Evolutionary conservation across 2,888 invertebrate species (phyloP), one percentile per base, ranked within the genome.

Genomic region (Epinotia bilunana): DNA sequence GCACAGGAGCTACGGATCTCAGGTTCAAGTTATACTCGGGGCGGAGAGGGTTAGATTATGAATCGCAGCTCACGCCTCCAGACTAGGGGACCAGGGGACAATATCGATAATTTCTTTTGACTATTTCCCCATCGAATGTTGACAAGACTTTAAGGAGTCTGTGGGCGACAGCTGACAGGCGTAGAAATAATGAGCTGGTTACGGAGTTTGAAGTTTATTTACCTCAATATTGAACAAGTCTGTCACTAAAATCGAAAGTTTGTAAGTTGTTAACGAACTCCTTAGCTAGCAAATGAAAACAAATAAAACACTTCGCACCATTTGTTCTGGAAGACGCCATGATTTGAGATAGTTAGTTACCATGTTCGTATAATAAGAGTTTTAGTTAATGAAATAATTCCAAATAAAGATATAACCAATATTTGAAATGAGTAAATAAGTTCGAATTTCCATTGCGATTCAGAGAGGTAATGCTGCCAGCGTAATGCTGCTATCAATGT

Each of bases 71-170:
- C 53, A 53, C n/a, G 53, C 53, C n/a, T 7, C 53, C 53, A 53
- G 53, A 53, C 53, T 53, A n/a, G 23, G 23, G 74, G 18, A 16
- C 57, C 23, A 7, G 16, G 46, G 57, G 58, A 43, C 58, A 9
- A 28, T 16, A 33, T 75, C 75, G 67, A 75, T 75, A 75, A 75
- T 75, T 75, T 75, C 71, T 72, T 75, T 75, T 75, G 72, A 75
- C 75, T 75, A 75, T 75, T 75, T 75, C 62, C 67, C 23, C 53
- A 64, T 74, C 74, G 65, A 74, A 74, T 65, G 53, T 43, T 72
- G 75, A 71, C 75, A 75, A 75, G 61, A 57, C 75, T 72, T 75
- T 72, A 72, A 67, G 73, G 58, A 61, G 16, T 28, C 67, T 75
- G 75, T n/a, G 20, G 65, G 13, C 28, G 75, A 72, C 75, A 61